A percentile compares a stretch with the other conserved stretches of the same genome.
These are phyloP conservation scores for Odontothrips loti DNA, from an alignment of 2,888 invertebrate genomes.

Conservation along the genomic window DNA sequence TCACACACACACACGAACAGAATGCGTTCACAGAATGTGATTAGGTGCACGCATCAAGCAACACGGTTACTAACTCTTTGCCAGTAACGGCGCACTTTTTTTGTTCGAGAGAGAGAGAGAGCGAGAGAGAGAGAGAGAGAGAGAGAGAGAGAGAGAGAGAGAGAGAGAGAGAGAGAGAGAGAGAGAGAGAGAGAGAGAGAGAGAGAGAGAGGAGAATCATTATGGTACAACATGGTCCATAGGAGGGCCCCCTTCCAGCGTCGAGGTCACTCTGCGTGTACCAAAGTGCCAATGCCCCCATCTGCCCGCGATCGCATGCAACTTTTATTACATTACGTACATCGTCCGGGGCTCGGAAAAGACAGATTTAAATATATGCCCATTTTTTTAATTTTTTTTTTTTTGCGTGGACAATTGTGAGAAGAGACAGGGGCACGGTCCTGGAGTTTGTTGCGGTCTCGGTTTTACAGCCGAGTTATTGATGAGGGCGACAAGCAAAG, in stretches of 20 bases:
- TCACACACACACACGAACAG: neutral
- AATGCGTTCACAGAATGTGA: neutral
- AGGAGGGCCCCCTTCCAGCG: neutral
- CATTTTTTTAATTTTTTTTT: too few relatives aligned
- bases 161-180: neutral
- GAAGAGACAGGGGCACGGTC: too few relatives aligned
- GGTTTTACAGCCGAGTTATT: too few relatives aligned
- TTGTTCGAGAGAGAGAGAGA: neutral
- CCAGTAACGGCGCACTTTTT: neutral
- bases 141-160: too few relatives aligned
- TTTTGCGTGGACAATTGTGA: too few relatives aligned
- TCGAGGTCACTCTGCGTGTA: neutral
- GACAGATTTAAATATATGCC: too few relatives aligned
- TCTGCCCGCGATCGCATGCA: neutral
- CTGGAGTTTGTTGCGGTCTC: too few relatives aligned
- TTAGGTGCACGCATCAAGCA: slow-evolving; percentile 12
- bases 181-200: neutral
- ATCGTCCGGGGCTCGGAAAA: too few relatives aligned
- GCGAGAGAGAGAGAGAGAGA: neutral
- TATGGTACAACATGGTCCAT: too few relatives aligned
- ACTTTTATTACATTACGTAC: too few relatives aligned
- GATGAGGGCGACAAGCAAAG: too few relatives aligned
- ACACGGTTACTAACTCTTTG: slow-evolving; percentile 13
- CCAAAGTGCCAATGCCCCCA: neutral
- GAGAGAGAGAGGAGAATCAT: neutral